These are phyloP conservation scores for Orchesella flavescens DNA, from an alignment of 2,888 invertebrate species.

Conservation along the genomic window DNA sequence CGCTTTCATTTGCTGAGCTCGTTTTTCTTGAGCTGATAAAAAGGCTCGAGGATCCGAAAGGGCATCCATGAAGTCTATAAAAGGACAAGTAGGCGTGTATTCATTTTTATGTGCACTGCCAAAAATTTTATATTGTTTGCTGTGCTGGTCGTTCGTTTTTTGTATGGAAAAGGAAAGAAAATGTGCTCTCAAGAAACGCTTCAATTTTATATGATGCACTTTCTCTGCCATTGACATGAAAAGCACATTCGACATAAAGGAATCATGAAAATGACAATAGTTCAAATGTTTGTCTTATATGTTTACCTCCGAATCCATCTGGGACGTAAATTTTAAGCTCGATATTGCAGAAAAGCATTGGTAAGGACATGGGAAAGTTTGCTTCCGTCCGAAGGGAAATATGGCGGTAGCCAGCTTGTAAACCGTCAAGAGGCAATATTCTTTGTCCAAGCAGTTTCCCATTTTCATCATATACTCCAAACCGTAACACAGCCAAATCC, in stretches of 20 bases:
- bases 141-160: no score
- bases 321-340: slow-evolving; percentile 99
- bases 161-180: no score
- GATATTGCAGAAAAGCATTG: slow-evolving; percentile 99
- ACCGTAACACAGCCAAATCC: slow-evolving; percentile 95
- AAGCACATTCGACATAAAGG: no score
- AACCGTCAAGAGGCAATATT: slow-evolving; percentile 96
- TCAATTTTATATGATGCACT: no score
- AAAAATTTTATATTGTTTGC: no score
- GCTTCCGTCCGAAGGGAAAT: slow-evolving; percentile 98
- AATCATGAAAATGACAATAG: background rate
- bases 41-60: slow-evolving; percentile 97
- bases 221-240: no score
- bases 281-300: background rate
- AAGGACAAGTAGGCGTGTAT: slow-evolving; percentile 16
- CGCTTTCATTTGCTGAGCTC: slow-evolving; percentile 95
- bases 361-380: slow-evolving; percentile 98
- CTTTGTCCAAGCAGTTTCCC: slow-evolving; percentile 96
- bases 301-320: slow-evolving; percentile 93
- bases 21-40: slow-evolving; percentile 93
- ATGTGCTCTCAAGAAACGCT: no score
- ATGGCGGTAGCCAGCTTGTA: slow-evolving; percentile 98
- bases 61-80: slow-evolving; percentile 96
- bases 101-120: no score
- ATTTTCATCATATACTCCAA: slow-evolving; percentile 99